Conservation (phyloP, 2,888 invertebrate genomes). For the Leptopilina drosophilae region DNA sequence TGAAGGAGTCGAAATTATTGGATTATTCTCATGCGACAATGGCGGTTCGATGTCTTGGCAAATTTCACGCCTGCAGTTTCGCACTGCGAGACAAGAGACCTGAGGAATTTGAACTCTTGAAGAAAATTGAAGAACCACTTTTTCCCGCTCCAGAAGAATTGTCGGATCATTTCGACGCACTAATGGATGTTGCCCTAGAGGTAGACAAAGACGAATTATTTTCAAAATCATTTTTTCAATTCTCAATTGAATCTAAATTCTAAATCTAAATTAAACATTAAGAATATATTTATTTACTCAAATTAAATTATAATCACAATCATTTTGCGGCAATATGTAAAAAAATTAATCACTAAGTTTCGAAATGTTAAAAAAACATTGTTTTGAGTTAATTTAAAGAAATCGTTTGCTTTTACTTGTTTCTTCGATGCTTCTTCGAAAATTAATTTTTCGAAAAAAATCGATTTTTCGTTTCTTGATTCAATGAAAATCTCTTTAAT, state of each 20-base stretch:
- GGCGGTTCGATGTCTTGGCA: constrained; percentile 52
- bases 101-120: constrained; percentile 51
- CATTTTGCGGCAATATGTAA: too few relatives aligned
- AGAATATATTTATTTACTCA: neutral
- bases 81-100: constrained; percentile 55
- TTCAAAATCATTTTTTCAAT: neutral
- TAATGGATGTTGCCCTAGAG: constrained; percentile 39
- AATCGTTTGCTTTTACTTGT: too few relatives aligned
- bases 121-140: constrained; percentile 50
- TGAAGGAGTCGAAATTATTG: constrained; percentile 50
- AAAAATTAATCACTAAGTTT: too few relatives aligned
- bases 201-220: constrained; percentile 41
- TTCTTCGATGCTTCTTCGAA: too few relatives aligned
- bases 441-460: too few relatives aligned
- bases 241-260: too few relatives aligned
- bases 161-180: neutral
- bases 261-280: too few relatives aligned
- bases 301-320: neutral
- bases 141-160: constrained; percentile 33
- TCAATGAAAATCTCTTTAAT: too few relatives aligned
- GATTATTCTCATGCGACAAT: constrained; percentile 57
- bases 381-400: too few relatives aligned
- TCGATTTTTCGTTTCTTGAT: too few relatives aligned
- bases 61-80: constrained; percentile 60
- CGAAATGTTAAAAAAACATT: too few relatives aligned